These are phyloP conservation scores for Drosophila helvetica DNA, from an alignment of 2,888 invertebrate genomes.

Conservation along the genomic window DNA sequence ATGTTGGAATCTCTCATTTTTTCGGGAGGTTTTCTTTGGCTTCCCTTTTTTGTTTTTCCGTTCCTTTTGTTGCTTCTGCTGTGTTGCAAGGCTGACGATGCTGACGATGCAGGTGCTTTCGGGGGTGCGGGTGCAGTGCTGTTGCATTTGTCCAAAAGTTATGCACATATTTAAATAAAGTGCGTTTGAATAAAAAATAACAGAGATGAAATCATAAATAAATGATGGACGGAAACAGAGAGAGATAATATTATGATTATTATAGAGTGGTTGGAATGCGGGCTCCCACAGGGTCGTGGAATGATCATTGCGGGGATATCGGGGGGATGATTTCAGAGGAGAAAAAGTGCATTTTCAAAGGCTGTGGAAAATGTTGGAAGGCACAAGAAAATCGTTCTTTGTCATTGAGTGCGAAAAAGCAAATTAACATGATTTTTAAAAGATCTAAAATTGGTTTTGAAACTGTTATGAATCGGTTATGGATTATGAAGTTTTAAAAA, in stretches of 20 bases:
- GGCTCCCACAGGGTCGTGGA: too few species aligned
- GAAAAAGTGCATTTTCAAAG: not conserved
- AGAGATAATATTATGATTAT: conserved; percentile 9
- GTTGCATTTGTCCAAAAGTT: conserved; percentile 54
- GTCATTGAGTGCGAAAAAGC: fast-evolving
- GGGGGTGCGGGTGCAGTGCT: conserved; percentile 11
- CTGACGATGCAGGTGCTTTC: conserved; percentile 70
- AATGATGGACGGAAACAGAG: conserved; percentile 11
- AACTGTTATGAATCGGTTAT: not conserved
- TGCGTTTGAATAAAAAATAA: conserved; percentile 18
- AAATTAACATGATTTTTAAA: too few species aligned
- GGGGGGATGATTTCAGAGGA: not conserved
- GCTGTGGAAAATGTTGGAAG: not conserved
- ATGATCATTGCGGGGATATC: too few species aligned
- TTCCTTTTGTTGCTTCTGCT: conserved; percentile 23
- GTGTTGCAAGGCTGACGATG: conserved; percentile 55
- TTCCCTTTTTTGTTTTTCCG: not conserved
- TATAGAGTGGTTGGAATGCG: not conserved
- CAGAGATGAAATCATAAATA: conserved; percentile 43
- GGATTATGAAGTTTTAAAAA: too few species aligned
- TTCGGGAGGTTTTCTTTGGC: conserved; percentile 45
- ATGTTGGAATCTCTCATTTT: conserved; percentile 39
- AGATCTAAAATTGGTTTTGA: not conserved
- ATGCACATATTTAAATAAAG: conserved; percentile 71
- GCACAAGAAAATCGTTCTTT: too few species aligned